Evolutionary conservation across 2,113 vertebrate species (phyloP).

Genomic region (Charina bottae): DNA sequence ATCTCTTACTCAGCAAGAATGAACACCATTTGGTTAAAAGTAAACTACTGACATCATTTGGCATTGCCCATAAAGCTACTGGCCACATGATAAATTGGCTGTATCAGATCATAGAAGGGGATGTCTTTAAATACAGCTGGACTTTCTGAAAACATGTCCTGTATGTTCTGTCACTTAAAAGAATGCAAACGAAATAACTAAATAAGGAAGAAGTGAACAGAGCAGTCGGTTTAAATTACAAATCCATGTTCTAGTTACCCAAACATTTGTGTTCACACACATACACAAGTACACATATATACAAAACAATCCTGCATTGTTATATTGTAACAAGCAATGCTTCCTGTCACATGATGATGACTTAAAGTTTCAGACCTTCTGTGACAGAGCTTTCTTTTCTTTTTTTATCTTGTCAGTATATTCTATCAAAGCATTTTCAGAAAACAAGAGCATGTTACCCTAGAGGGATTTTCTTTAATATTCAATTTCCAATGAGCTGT

Average conservation of each 20-base stretch:
- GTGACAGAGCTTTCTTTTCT: not conserved
- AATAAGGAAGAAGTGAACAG: not conserved
- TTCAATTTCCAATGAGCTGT: constrained; percentile 7
- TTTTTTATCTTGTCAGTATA: not conserved
- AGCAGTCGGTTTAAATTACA: not conserved
- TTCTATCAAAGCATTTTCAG: constrained; percentile 8
- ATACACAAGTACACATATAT: not conserved
- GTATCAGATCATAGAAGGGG: not conserved
- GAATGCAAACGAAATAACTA: not conserved
- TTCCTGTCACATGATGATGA: not conserved
- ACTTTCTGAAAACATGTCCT: not conserved
- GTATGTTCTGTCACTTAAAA: not conserved
- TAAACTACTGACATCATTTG: not conserved
- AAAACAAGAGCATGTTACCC: not conserved
- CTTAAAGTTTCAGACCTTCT: not conserved
- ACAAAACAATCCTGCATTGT: not conserved
- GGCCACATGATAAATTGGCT: not conserved
- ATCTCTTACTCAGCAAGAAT: not conserved
- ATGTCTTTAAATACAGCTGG: not conserved
- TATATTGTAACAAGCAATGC: not conserved
- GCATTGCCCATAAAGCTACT: not conserved
- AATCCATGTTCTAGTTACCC: not conserved
- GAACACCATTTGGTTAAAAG: not conserved
- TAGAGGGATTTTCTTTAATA: constrained; percentile 14
- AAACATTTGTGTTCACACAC: not conserved